Evolutionary conservation across 2,888 invertebrate species (phyloP).

Genomic region (Pammene aurita): DNA sequence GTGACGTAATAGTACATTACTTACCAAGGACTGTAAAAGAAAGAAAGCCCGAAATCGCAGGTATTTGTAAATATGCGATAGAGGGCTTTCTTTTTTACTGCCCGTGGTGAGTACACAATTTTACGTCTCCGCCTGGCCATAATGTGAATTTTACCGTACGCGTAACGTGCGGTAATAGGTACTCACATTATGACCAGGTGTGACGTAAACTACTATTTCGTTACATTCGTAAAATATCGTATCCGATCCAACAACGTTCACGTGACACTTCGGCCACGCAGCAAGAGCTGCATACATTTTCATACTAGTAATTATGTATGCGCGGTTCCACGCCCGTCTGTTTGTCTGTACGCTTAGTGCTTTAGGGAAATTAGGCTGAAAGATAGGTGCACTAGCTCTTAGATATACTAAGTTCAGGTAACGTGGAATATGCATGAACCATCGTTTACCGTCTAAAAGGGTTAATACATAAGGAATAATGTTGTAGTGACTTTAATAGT

Average conservation of each 20-base stretch:
- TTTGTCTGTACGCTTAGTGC: constrained; percentile 29
- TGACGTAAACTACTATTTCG: too few relatives aligned
- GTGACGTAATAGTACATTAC: too few relatives aligned
- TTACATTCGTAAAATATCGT: constrained; percentile 6
- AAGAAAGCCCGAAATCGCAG: too few relatives aligned
- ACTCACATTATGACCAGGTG: too few relatives aligned
- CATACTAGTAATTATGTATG: constrained; percentile 44
- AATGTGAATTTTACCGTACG: too few relatives aligned
- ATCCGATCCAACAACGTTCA: not conserved
- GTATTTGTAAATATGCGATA: too few relatives aligned
- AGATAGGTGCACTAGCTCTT: constrained; percentile 16
- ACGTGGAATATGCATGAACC: not conserved
- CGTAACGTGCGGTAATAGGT: too few relatives aligned
- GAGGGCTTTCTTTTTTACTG: too few relatives aligned
- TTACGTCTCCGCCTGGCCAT: too few relatives aligned
- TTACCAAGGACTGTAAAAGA: too few relatives aligned
- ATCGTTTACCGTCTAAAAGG: not conserved
- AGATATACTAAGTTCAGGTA: constrained; percentile 3
- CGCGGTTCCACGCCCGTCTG: constrained; percentile 22
- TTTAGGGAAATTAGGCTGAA: constrained; percentile 21
- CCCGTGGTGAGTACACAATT: too few relatives aligned
- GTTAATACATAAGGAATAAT: not conserved
- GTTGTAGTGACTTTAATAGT: not conserved
- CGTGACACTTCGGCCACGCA: constrained; percentile 13
- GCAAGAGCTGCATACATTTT: constrained; percentile 45